Evolutionary conservation across 2,797 vertebrate genomes (phyloP).

Genomic region (Rachycentron canadum): DNA sequence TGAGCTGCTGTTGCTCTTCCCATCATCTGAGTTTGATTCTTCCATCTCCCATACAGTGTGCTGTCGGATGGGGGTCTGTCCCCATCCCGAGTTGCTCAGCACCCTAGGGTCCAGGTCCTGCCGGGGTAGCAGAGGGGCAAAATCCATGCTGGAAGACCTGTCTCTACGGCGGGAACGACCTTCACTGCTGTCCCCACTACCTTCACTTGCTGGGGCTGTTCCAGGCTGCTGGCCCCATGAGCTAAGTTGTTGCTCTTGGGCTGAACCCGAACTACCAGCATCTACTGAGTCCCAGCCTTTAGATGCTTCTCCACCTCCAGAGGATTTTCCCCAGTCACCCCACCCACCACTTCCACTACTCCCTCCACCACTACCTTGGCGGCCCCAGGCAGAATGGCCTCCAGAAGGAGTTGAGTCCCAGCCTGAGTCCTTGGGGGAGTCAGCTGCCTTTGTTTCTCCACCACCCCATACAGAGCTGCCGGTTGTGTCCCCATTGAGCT

Average conservation of each 20-base stretch:
- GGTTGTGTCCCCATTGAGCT: conserved; percentile 91
- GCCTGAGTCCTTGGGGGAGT: conserved; percentile 86
- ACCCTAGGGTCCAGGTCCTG: conserved; percentile 96
- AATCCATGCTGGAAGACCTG: conserved; percentile 87
- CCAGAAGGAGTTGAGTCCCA: conserved; percentile 86
- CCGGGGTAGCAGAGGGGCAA: conserved; percentile 89
- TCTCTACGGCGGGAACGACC: conserved; percentile 84
- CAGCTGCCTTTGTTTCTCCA: conserved; percentile 90
- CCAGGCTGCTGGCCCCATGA: conserved; percentile 89
- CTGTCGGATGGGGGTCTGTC: conserved; percentile 97
- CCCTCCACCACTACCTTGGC: conserved; percentile 87
- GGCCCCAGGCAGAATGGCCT: conserved; percentile 83
- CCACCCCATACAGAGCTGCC: conserved; percentile 91
- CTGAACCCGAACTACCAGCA: conserved; percentile 85
- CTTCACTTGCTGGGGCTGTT: conserved; percentile 90
- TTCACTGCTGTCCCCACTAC: conserved; percentile 90
- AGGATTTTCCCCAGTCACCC: conserved; percentile 87
- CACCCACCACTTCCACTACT: conserved; percentile 86
- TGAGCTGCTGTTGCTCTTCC: conserved; percentile 91
- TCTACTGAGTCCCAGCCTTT: conserved; percentile 81
- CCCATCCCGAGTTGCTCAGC: conserved; percentile 98
- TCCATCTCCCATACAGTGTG: conserved; percentile 98
- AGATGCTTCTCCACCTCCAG: conserved; percentile 73
- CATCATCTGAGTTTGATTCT: conserved; percentile 81
- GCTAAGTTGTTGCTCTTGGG: conserved; percentile 89